A percentile compares a stretch with the other conserved stretches of the same genome.
Evolutionary conservation across 2,113 vertebrate species (phyloP).

Genomic region (Odocoileus virginianus): DNA sequence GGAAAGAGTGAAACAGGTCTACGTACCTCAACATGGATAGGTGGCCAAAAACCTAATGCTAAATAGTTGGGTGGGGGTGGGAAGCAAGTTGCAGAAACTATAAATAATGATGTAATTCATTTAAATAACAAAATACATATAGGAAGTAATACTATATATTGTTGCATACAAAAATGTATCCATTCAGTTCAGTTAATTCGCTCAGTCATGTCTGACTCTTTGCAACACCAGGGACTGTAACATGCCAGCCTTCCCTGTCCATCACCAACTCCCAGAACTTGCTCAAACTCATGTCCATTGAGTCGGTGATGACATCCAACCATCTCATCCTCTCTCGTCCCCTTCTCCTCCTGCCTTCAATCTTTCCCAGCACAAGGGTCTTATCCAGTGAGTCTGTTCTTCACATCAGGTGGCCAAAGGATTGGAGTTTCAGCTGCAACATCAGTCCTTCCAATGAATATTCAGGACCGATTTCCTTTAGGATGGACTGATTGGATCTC

Average conservation of each 20-base stretch:
- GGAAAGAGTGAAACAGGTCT: neutral
- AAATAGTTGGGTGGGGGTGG: neutral
- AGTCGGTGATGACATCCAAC: neutral
- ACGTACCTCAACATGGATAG: neutral
- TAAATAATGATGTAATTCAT: neutral
- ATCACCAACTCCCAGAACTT: neutral
- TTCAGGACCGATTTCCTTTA: neutral
- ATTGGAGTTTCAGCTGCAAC: neutral
- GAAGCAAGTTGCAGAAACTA: neutral
- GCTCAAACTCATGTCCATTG: neutral
- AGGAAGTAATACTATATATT: neutral
- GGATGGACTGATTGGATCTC: neutral
- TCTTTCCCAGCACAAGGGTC: neutral
- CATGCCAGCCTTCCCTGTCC: neutral
- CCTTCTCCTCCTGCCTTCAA: neutral
- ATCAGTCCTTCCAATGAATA: neutral
- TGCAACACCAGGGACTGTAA: neutral
- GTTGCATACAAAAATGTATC: neutral
- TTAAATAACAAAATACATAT: conserved; percentile 1
- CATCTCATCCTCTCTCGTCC: neutral
- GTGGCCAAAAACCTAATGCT: neutral
- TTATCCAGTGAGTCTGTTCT: neutral
- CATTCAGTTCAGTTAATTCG: neutral
- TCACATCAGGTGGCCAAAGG: neutral
- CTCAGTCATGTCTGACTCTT: neutral